Evolutionary conservation across 1,140 invertebrate species (phyloP).

Genomic region (Lucilia sericata): DNA sequence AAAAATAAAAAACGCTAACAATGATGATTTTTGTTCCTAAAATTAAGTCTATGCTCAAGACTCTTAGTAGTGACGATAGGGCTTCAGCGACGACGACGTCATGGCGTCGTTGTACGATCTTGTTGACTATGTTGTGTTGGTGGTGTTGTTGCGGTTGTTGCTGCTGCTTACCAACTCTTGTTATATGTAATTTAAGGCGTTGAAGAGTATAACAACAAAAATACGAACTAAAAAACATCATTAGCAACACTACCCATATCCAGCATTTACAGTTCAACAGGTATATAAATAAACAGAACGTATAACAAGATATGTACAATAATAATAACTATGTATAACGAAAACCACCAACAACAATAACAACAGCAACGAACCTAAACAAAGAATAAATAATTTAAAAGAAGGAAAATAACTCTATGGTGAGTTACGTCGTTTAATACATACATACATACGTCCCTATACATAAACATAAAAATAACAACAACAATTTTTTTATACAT

Average conservation of each 20-base stretch:
- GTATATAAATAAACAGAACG: slow-evolving; percentile 14
- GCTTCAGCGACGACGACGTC: slow-evolving; percentile 14
- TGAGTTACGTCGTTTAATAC: not conserved
- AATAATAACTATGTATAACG: too few species aligned
- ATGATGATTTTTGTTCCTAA: not conserved
- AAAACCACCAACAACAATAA: not conserved
- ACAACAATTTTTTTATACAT: too few species aligned
- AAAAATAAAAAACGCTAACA: not conserved
- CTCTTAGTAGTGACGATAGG: slow-evolving; percentile 2
- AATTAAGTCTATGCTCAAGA: not conserved
- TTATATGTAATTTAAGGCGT: slow-evolving; percentile 22
- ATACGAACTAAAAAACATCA: slow-evolving; percentile 1
- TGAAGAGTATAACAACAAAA: slow-evolving; percentile 19
- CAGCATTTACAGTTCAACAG: slow-evolving; percentile 26
- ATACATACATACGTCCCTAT: not conserved
- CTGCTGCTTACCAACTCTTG: not conserved
- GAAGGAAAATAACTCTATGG: not conserved
- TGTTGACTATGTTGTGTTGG: not conserved
- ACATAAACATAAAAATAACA: too few species aligned
- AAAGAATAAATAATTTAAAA: slow-evolving; percentile 3
- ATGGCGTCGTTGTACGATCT: slow-evolving; percentile 1
- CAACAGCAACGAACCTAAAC: not conserved
- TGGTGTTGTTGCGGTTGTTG: not conserved
- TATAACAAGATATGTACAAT: not conserved
- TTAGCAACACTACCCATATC: slow-evolving; percentile 7